Conservation (phyloP, 2,888 invertebrate genomes). For the Papilio gigon region DNA sequence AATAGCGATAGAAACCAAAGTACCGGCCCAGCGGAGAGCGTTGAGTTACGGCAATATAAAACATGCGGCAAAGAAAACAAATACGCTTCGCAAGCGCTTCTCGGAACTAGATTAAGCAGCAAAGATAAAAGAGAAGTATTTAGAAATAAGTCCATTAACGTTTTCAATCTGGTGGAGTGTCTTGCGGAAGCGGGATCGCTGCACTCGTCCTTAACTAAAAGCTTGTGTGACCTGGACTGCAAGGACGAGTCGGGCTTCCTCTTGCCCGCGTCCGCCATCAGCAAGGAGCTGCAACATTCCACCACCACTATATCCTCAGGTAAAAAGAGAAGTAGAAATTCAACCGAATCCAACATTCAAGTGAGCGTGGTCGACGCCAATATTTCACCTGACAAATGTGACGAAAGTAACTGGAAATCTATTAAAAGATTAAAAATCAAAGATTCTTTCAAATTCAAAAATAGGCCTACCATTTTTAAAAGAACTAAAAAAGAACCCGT, state of each 20-base stretch:
- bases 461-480: conserved; percentile 77
- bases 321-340: conserved; percentile 78
- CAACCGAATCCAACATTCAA: conserved; percentile 77
- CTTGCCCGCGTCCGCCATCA: conserved; percentile 64
- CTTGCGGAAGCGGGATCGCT: conserved; percentile 72
- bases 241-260: conserved; percentile 71
- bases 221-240: conserved; percentile 74
- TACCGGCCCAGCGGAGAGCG: conserved; percentile 55
- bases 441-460: conserved; percentile 80
- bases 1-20: conserved; percentile 56
- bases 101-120: conserved; percentile 57
- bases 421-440: conserved; percentile 79
- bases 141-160: conserved; percentile 78
- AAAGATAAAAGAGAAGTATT: conserved; percentile 78
- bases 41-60: conserved; percentile 62
- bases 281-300: conserved; percentile 72
- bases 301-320: conserved; percentile 77
- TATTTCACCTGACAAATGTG: conserved; percentile 73
- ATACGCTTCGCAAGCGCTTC: conserved; percentile 58
- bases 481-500: conserved; percentile 73
- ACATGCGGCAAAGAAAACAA: conserved; percentile 73
- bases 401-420: conserved; percentile 79
- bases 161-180: conserved; percentile 77
- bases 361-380: conserved; percentile 70
- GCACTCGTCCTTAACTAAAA: conserved; percentile 75